Evolutionary conservation across 2,888 invertebrate species (phyloP).

Genomic region (Stegana nigrithorax): DNA sequence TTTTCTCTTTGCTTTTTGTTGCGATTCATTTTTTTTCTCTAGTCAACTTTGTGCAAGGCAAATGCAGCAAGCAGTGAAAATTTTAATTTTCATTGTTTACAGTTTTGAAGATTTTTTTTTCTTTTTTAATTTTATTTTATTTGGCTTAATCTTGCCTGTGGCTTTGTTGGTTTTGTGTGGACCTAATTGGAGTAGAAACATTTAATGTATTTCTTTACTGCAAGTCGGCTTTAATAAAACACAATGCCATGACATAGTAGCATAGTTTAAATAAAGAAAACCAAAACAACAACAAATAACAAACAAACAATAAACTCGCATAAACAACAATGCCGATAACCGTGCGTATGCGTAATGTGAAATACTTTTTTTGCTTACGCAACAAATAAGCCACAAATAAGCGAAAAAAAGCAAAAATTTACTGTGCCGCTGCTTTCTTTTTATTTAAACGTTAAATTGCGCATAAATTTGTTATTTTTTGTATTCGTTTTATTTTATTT

Average conservation of each 20-base stretch:
- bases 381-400: conserved; percentile 53
- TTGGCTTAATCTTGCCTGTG: conserved; percentile 33
- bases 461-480: neutral
- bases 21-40: conserved; percentile 29
- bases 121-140: neutral
- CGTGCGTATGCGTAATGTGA: conserved; percentile 55
- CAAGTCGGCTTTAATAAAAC: conserved; percentile 6
- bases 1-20: neutral
- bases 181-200: conserved; percentile 43
- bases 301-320: too few relatives aligned
- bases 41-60: neutral
- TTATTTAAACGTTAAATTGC: conserved; percentile 52
- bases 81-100: conserved; percentile 8
- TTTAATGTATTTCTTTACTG: neutral
- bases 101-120: neutral
- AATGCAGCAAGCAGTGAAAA: neutral
- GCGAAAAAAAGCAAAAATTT: too few relatives aligned
- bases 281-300: neutral
- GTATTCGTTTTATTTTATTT: neutral
- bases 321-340: conserved; percentile 31
- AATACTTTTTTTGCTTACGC: conserved; percentile 55
- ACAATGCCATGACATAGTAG: conserved; percentile 55
- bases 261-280: conserved; percentile 27
- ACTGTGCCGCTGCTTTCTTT: conserved; percentile 50
- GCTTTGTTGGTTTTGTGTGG: conserved; percentile 7